Percentiles rank a stretch among this genome's conserved stretches.
Evolutionary conservation across 1,140 invertebrate genomes (phyloP).

Genomic region (Wasmannia auropunctata): DNA sequence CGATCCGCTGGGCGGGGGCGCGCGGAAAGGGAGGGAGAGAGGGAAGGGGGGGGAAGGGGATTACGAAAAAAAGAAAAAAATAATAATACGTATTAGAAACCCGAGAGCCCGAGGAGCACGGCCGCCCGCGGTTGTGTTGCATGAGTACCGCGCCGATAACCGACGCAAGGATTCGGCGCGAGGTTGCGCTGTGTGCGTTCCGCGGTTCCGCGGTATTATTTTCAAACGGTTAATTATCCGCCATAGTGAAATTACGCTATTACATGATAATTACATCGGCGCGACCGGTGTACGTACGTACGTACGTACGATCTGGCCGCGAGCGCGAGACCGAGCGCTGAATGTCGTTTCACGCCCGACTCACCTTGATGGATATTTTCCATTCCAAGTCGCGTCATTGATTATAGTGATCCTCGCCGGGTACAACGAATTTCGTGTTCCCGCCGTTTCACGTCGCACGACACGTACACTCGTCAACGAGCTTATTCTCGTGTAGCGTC

Average conservation of each 20-base stretch:
- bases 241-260: slow-evolving; percentile 68
- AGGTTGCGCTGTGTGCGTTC: slow-evolving; percentile 34
- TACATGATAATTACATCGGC: slow-evolving; percentile 70
- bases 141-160: slow-evolving; percentile 31
- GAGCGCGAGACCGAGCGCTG: slow-evolving; percentile 48
- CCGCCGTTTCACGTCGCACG: background rate
- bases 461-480: background rate
- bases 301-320: slow-evolving; percentile 7
- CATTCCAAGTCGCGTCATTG: slow-evolving; percentile 45
- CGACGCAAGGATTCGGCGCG: slow-evolving; percentile 59
- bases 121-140: slow-evolving; percentile 25
- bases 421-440: slow-evolving; percentile 61
- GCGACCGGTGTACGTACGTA: slow-evolving; percentile 18
- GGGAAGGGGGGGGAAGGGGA: too few relatives aligned
- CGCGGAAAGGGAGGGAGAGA: too few relatives aligned
- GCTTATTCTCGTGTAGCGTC: slow-evolving; percentile 7
- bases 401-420: slow-evolving; percentile 50
- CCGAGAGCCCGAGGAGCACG: background rate
- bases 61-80: slow-evolving; percentile 44
- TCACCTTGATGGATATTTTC: slow-evolving; percentile 74
- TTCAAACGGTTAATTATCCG: slow-evolving; percentile 69
- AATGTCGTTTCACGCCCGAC: slow-evolving; percentile 70
- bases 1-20: too few relatives aligned
- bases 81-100: slow-evolving; percentile 57
- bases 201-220: slow-evolving; percentile 62